phyloP scores from a whole-genome alignment of 2,888 invertebrate species.

The Ctena decussata region DNA sequence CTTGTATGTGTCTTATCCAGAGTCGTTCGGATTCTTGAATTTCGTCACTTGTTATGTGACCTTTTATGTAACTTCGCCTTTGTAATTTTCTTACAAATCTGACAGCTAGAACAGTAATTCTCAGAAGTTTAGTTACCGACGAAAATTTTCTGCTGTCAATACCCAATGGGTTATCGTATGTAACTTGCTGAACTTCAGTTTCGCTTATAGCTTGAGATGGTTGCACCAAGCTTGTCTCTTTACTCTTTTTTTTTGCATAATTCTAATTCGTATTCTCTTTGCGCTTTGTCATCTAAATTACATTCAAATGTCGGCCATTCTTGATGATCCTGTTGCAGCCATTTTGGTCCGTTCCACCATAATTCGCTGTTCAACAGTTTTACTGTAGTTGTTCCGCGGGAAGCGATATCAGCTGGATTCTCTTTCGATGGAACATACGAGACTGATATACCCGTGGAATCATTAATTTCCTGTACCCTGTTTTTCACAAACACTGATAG shows the following conservation, averaged over 20 bases:
- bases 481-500: background rate
- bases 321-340: background rate
- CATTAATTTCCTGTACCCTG: background rate
- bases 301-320: background rate
- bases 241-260: background rate
- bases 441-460: background rate
- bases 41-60: constrained; percentile 16
- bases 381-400: background rate
- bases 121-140: constrained; percentile 24
- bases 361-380: background rate
- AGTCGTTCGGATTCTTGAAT: constrained; percentile 22
- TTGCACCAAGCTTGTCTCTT: background rate
- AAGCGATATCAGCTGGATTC: constrained; percentile 15
- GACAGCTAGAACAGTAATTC: constrained; percentile 21
- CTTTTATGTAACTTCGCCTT: background rate
- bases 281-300: background rate
- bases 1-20: constrained; percentile 32
- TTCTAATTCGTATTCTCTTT: background rate
- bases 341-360: constrained; percentile 9
- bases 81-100: constrained; percentile 22
- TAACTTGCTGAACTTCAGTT: background rate
- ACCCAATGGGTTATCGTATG: constrained; percentile 13
- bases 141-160: constrained; percentile 25
- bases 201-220: background rate
- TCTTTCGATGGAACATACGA: background rate